phyloP scores from a whole-genome alignment of 2,797 vertebrate genomes.

The Parotocinclus haroldoi region DNA sequence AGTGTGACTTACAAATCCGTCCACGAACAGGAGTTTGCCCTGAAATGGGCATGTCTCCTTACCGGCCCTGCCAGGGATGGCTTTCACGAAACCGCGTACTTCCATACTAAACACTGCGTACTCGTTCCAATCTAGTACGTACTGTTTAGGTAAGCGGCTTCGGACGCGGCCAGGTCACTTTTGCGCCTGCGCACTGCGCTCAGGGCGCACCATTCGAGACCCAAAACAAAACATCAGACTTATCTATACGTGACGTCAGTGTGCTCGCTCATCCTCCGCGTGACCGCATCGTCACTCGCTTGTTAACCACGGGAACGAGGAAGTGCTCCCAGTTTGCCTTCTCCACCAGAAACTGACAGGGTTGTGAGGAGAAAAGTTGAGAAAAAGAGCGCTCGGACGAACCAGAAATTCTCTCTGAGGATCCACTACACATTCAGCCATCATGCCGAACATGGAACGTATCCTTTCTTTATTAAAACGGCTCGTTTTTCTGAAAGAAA shows the following conservation, averaged over 20 bases:
- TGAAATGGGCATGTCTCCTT: no score
- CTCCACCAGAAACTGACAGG: background rate
- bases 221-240: background rate
- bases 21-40: no score
- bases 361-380: background rate
- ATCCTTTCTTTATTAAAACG: conserved; percentile 39
- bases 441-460: conserved; percentile 55
- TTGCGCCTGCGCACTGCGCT: no score
- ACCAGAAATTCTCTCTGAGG: background rate
- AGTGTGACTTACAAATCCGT: no score
- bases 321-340: conserved; percentile 31
- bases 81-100: no score
- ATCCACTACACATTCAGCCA: background rate
- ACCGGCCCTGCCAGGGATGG: no score
- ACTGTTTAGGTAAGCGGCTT: no score
- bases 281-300: conserved; percentile 42
- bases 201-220: no score
- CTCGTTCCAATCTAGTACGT: no score
- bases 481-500: background rate
- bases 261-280: background rate
- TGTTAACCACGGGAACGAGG: conserved; percentile 39
- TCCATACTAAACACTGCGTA: no score
- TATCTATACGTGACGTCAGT: background rate
- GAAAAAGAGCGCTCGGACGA: background rate
- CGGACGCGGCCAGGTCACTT: no score